Evolutionary conservation across 2,113 vertebrate species (phyloP).

Genomic region (Bucco capensis): DNA sequence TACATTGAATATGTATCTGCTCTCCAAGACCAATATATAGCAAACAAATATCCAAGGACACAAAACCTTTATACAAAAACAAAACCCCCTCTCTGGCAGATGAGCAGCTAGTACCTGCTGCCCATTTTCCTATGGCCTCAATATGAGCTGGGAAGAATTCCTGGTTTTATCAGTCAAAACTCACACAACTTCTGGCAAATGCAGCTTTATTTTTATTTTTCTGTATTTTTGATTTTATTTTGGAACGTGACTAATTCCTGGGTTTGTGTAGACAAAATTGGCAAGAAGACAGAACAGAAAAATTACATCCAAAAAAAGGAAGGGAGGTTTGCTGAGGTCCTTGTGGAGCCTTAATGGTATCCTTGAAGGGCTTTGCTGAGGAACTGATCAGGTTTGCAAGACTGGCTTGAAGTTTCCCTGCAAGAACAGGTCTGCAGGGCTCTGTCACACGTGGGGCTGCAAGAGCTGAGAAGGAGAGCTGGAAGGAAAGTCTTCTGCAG

Average conservation of each 20-base stretch:
- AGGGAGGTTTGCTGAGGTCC: not conserved
- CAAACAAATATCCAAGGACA: not conserved
- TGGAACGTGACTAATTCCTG: not conserved
- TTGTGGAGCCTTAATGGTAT: not conserved
- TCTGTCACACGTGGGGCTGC: not conserved
- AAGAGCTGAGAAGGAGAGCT: not conserved
- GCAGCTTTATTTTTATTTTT: not conserved
- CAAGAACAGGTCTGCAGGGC: not conserved
- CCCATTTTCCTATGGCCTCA: not conserved
- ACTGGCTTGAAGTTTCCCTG: not conserved
- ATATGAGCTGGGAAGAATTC: not conserved
- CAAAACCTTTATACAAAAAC: not conserved
- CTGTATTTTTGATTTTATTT: too few relatives aligned
- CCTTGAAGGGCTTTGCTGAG: not conserved
- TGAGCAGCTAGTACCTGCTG: not conserved
- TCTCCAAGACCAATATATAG: not conserved
- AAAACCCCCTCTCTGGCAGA: not conserved
- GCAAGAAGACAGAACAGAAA: not conserved
- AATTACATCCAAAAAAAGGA: not conserved
- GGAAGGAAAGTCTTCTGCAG: not conserved
- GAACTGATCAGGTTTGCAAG: not conserved
- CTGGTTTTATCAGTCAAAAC: not conserved
- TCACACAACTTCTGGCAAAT: not conserved
- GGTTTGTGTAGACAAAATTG: not conserved
- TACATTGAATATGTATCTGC: not conserved